Percentiles rank a stretch among this genome's conserved stretches.
These are phyloP conservation scores for Erpetoichthys calabaricus DNA, from an alignment of 2,797 vertebrate genomes.

Conservation along the genomic window DNA sequence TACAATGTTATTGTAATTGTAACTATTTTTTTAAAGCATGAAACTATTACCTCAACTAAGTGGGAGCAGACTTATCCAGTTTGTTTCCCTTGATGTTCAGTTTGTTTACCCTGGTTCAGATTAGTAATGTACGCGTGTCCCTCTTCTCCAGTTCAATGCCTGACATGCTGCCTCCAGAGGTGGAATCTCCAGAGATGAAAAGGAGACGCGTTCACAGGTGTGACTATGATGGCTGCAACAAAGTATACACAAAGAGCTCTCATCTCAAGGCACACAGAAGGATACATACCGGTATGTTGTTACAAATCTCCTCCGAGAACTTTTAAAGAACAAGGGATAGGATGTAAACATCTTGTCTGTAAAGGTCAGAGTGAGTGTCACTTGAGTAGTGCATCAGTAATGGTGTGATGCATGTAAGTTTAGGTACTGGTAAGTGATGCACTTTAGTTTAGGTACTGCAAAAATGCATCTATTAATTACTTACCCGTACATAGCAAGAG, in stretches of 20 bases:
- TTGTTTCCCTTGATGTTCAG: neutral
- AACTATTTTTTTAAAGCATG: no score
- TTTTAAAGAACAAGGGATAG: neutral
- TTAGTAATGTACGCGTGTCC: neutral
- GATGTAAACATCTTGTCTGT: neutral
- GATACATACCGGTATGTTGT: slow-evolving; percentile 79
- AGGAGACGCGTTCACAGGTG: slow-evolving; percentile 87
- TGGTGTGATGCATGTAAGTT: neutral
- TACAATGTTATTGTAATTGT: no score
- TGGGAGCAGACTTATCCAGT: neutral
- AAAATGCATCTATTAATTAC: no score
- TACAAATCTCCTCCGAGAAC: neutral
- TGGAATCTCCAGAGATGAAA: slow-evolving; percentile 68
- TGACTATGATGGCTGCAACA: slow-evolving; percentile 91
- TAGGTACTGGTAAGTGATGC: no score
- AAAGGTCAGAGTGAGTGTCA: neutral
- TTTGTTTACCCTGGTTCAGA: neutral
- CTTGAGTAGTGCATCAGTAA: neutral
- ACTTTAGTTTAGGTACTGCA: no score
- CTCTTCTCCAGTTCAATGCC: slow-evolving; percentile 30
- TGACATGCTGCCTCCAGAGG: slow-evolving; percentile 36
- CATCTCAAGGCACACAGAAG: slow-evolving; percentile 88
- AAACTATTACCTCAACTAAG: no score
- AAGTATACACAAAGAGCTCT: slow-evolving; percentile 96
- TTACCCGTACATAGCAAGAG: no score